Conservation (phyloP, 2,888 invertebrate genomes). For the Erebia palarica region DNA sequence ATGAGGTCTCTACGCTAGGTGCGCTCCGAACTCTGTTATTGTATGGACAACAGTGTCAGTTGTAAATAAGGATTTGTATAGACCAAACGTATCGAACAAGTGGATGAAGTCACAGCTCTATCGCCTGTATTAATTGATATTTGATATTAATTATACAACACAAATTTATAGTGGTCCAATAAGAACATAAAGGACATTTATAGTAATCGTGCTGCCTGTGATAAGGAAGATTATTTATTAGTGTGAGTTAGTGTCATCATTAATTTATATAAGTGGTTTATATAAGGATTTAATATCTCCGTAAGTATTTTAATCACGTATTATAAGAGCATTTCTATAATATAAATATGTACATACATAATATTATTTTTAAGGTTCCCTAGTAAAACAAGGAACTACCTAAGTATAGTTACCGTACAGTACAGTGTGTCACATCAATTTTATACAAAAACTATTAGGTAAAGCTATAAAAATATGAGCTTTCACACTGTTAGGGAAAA, state of each 20-base stretch:
- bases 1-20: constrained; percentile 73
- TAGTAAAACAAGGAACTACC: no score
- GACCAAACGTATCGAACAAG: constrained; percentile 78
- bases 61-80: constrained; percentile 82
- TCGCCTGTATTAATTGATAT: constrained; percentile 51
- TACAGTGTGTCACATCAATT: no score
- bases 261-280: constrained; percentile 59
- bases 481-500: no score
- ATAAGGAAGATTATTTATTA: constrained; percentile 63
- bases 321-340: neutral
- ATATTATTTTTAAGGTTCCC: no score
- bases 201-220: constrained; percentile 60
- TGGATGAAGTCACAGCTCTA: constrained; percentile 62
- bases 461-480: no score
- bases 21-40: constrained; percentile 69
- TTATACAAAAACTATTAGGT: no score
- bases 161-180: constrained; percentile 59
- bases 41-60: constrained; percentile 80
- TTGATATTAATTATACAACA: constrained; percentile 38
- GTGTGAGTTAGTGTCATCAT: constrained; percentile 65
- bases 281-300: constrained; percentile 59
- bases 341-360: no score
- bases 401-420: no score
- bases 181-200: constrained; percentile 60
- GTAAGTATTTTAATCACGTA: constrained; percentile 57